Evolutionary conservation across 2,888 invertebrate genomes (phyloP), one percentile per base, ranked within the genome.

Genomic region (Salticus scenicus): DNA sequence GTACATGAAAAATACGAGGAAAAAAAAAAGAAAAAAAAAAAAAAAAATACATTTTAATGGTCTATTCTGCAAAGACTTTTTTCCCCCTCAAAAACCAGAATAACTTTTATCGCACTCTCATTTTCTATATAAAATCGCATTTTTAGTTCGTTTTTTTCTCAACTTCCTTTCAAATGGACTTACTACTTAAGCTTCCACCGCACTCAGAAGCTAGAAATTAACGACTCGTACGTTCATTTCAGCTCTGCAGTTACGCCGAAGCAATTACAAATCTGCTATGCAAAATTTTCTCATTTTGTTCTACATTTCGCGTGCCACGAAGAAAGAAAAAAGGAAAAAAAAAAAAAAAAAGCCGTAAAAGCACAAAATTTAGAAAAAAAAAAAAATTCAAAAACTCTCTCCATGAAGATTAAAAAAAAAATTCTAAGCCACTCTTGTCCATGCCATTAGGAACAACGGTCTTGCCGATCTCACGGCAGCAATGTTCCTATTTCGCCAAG

Each of bases 121-220:
- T 57, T 57, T 57, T 20, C 57, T 57, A 57, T 57, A 24, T 20
- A 24, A 57, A 57, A 12, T 12, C 4, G 24, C 1, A 4, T 57
- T 57, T 12, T 57, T 57, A 10, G 4, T 37, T 37, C 4, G 4
- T 37, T 37, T 37, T 37, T 37, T 37, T 10, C 37, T 30, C 64
- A 66, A 47, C 64, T 66, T 47, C 42, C 67, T 42, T 57, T 28
- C 74, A 63, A 66, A 37, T 69, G 74, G 63, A 4, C 66, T 30
- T 31, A 10, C 31, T 30, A 57, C 24, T 57, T 57, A 24, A 47
- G 17, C 57, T 24, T 57, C 24, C 10, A 24, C 57, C 20, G 57
- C 24, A 57, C 57, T 4, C 7, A 37, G 37, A 24, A 57, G 57
- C 57, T 14, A 66, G 27, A 42, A 27, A 42, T 70, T 70, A 33